Base-by-base conservation (phyloP, 2,888 invertebrate species). In the Vannuccia rotundouncinata region DNA sequence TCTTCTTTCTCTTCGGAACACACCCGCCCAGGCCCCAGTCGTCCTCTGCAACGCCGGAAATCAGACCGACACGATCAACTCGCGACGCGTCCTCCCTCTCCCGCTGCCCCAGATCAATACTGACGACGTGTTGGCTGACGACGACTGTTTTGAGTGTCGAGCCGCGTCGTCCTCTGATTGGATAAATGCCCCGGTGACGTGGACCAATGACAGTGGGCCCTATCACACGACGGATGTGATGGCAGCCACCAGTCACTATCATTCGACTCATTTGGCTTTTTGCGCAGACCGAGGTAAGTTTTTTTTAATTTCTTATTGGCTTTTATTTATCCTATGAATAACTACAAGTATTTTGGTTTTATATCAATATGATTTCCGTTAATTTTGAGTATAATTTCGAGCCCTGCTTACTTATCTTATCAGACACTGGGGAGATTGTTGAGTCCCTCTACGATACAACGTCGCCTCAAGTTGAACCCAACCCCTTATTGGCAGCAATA, bases 201-300 rank as follows among this genome's bases (percentile, higher is more conserved):
- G 66, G 66, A n/a, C 66, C 66, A 66, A 66, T 66, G 10, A 66
- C 10, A 66, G 66, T 66, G 66, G 66, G 5, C 66, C 66, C 22
- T 66, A 66, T 22, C 22, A 66, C 25, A 66, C 66, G 66, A 22
- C 22, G 10, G 66, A 66, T 66, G 22, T 66, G 5, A 45, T 45
- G 45, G 66, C 10, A 5, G 66, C 10, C 22, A 66, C 66, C 66
- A 66, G 25, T 22, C 66, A 66, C 22, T 66, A 66, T 27, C 66
- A 66, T 27, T 66, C 66, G 66, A n/a, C 66, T 17, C 13, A 2
- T 13, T 2, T 66, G 17, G 66, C 66, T 22, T 66, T 66, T 22
- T 5, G 66, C 22, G 66, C 17, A 22, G 10, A 45, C 5, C 45
- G n/a, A n/a, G n/a, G n/a, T n/a, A n/a, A n/a, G n/a, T n/a, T n/a